A percentile compares a stretch with the other conserved stretches of the same genome.
Conservation (phyloP, 2,797 vertebrate species). For the Kryptopterus vitreolus region DNA sequence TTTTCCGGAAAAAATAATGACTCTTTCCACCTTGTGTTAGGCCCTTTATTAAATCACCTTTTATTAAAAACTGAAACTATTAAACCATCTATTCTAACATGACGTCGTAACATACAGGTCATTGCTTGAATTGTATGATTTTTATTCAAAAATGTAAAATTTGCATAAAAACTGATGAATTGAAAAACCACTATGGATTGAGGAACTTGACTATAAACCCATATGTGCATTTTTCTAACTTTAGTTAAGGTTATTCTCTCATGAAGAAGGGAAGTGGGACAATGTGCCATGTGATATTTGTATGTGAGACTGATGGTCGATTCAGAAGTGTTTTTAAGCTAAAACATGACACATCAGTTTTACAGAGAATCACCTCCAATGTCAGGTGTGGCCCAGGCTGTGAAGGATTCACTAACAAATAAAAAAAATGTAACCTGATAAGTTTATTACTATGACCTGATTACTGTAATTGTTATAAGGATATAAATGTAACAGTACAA, state of each 20-base stretch:
- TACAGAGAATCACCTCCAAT: background rate
- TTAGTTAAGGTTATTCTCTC: background rate
- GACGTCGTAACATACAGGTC: background rate
- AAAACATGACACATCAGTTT: background rate
- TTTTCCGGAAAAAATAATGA: background rate
- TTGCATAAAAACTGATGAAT: constrained; percentile 25
- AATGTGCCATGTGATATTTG: background rate
- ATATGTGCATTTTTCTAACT: background rate
- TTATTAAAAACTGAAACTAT: too few relatives aligned
- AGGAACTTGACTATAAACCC: background rate
- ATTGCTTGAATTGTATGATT: background rate
- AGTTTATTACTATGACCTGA: constrained; percentile 14
- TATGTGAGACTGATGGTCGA: background rate
- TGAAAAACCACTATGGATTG: background rate
- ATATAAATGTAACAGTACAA: background rate
- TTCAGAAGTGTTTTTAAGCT: constrained; percentile 8
- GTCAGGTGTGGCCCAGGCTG: background rate
- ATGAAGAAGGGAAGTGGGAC: constrained; percentile 39
- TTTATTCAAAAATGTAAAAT: background rate
- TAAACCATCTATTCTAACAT: too few relatives aligned
- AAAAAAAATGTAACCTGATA: background rate
- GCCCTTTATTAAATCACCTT: background rate
- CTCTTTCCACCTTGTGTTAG: background rate
- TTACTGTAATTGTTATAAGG: constrained; percentile 16
- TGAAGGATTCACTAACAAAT: background rate